These are phyloP conservation scores for Ovibos moschatus DNA, from an alignment of 2,113 vertebrate genomes.

Conservation along the genomic window DNA sequence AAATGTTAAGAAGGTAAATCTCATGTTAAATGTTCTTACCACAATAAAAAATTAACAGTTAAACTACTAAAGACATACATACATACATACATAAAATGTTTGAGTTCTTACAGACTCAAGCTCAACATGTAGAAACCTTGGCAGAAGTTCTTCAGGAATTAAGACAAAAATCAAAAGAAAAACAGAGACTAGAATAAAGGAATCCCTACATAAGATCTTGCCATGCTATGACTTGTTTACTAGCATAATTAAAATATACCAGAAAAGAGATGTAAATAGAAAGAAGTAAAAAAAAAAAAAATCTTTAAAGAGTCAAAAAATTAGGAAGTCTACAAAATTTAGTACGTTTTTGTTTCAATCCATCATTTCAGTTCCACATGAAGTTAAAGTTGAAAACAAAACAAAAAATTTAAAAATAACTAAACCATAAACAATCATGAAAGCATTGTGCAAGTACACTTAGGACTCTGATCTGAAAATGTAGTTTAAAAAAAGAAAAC, in stretches of 20 bases:
- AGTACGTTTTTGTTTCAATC: neutral
- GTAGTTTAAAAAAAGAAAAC: neutral
- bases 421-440: neutral
- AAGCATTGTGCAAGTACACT: neutral
- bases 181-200: neutral
- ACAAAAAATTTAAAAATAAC: neutral
- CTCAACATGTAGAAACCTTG: neutral
- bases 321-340: neutral
- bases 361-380: neutral
- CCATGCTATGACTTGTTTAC: neutral
- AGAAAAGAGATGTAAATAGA: neutral
- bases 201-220: neutral
- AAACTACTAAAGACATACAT: neutral
- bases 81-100: neutral
- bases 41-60: neutral
- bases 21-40: neutral
- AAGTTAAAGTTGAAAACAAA: slow-evolving; percentile 1
- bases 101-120: neutral
- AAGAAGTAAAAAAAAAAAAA: neutral
- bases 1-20: neutral
- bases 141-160: neutral
- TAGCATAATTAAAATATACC: neutral
- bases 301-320: neutral
- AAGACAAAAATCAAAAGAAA: neutral
- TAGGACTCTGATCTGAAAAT: neutral